These are phyloP conservation scores for Dinomys branickii DNA, from an alignment of 2,113 vertebrate species.

Conservation along the genomic window DNA sequence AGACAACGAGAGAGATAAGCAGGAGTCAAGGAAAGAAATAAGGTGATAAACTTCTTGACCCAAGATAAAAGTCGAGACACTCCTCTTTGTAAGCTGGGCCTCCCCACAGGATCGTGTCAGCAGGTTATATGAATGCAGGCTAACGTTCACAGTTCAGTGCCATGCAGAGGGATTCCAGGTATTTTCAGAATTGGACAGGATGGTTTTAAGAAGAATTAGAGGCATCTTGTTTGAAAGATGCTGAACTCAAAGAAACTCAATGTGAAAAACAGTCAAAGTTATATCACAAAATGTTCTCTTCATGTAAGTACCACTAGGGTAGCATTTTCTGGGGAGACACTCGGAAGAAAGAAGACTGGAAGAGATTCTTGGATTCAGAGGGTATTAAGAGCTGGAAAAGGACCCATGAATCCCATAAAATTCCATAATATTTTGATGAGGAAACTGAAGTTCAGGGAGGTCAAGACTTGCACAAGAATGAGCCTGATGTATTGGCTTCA, in stretches of 20 bases:
- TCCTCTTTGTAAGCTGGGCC: slow-evolving; percentile 59
- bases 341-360: neutral
- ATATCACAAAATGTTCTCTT: neutral
- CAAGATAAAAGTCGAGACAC: slow-evolving; percentile 61
- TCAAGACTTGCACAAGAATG: neutral
- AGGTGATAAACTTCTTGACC: slow-evolving; percentile 31
- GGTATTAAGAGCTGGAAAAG: neutral
- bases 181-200: neutral
- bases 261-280: neutral
- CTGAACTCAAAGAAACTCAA: neutral
- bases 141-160: neutral
- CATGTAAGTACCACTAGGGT: accelerated
- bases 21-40: neutral
- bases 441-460: neutral
- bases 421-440: neutral
- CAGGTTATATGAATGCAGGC: neutral
- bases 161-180: accelerated
- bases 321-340: neutral
- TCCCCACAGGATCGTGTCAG: neutral
- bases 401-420: neutral
- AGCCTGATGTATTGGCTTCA: neutral
- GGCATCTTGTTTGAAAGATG: neutral
- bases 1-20: neutral
- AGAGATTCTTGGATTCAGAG: neutral
- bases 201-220: neutral